Base-by-base conservation (phyloP, 2,113 vertebrate genomes). In the Muntiacus muntjak region DNA sequence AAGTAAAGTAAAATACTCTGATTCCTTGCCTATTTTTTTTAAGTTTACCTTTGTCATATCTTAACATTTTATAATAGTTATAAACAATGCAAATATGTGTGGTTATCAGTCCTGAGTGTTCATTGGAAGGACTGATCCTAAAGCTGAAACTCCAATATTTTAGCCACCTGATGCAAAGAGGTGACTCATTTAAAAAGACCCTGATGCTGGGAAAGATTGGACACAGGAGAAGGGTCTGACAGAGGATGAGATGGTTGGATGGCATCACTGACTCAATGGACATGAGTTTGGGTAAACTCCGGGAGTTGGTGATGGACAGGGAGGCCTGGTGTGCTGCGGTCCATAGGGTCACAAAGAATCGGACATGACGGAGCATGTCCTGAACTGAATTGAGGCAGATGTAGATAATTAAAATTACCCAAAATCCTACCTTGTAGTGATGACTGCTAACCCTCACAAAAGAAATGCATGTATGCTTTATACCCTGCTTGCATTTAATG, bases 281-380 rank as follows among this genome's bases (percentile, higher is more conserved):
- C n/a, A 40, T 40, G 67, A 74, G 19, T 40, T 25, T 74, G n/a
- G 10, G n/a, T 40, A 23, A 36, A 19, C 10, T 74, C 67, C 11
- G 2, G 19, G 19, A 3, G n/a, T 40, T 40, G 67, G n/a, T 74
- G 10, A 23, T 11, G 19, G n/a, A 71, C 67, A 40, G 19, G n/a
- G 10, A 71, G n/a, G 67, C 67, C 67, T 13, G 36, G n/a, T 0
- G 0, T 71, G 67, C 67, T 40, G n/a, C 1, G 36, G n/a, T 10
- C 36, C 19, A 40, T 6, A 36, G 19, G 19, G 67, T 71, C 5
- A 2, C 67, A 71, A 71, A 71, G n/a, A 40, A 21, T 71, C 1
- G 2, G n/a, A 36, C 19, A 23, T 1, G 5, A 23, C 5, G 0
- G n/a, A 40, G 10, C 17, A 36, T 36, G 36, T 36, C 36, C 67